phyloP scores from a whole-genome alignment of 2,888 invertebrate genomes.

The Anticlea derivata region DNA sequence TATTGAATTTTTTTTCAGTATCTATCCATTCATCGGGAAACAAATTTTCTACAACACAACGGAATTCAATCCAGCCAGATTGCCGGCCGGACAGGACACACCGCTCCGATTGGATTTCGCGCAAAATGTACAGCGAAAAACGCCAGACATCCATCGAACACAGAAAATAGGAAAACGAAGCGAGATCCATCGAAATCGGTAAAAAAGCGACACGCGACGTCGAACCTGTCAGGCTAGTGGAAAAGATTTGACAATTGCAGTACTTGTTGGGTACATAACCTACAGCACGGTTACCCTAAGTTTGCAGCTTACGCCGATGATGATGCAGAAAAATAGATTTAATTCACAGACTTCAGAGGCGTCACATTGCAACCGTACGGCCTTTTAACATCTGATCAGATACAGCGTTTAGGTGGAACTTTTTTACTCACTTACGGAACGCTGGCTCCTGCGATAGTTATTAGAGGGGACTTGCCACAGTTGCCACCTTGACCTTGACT shows the following conservation, averaged over 20 bases:
- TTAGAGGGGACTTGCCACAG: no score
- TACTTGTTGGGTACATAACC: background rate
- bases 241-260: background rate
- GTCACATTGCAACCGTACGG: no score
- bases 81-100: slow-evolving; percentile 6
- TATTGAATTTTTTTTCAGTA: background rate
- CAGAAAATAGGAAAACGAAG: background rate
- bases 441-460: no score
- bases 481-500: no score
- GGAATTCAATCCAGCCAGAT: slow-evolving; percentile 23
- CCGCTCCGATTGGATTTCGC: slow-evolving; percentile 18
- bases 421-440: no score
- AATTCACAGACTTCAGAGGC: no score
- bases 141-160: slow-evolving; percentile 11
- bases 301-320: no score
- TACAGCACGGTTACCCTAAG: no score
- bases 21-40: slow-evolving; percentile 14
- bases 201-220: background rate
- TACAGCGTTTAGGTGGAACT: no score
- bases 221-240: background rate
- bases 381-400: no score
- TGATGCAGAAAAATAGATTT: no score
- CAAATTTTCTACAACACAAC: slow-evolving; percentile 21
- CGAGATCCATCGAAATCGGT: background rate
- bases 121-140: slow-evolving; percentile 18